Base-by-base conservation (phyloP, 1,140 invertebrate species). In the Solen grandis region DNA sequence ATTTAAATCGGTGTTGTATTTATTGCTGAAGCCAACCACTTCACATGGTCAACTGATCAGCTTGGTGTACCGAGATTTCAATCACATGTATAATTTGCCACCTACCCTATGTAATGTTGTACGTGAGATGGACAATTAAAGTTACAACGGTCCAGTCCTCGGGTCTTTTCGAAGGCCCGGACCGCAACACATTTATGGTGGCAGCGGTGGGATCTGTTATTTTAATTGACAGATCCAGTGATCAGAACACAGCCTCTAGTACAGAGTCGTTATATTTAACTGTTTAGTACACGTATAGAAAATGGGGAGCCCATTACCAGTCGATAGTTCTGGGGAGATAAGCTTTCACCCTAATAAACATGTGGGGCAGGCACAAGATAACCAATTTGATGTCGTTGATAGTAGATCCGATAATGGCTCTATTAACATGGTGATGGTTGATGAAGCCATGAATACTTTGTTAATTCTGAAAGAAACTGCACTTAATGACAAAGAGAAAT, bases 171-270 rank as follows among this genome's bases (percentile, higher is more conserved):
- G n/a, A n/a, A n/a, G n/a, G n/a, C n/a, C n/a, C n/a, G n/a, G n/a
- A 66, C 1, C 62, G 38, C 33, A 66, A 66, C 62, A 66, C 38
- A 66, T 41, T 66, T 38, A n/a, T 41, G 35, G 62, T 66, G 62
- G 62, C 62, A 66, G 62, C 38, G 62, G 62, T 66, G 62, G 62
- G 62, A 66, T 66, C 38, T 66, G 62, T 46, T 25, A 36, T 33
- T 62, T 46, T 41, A 41, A 4, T 41, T 25, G n/a, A n/a, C 62
- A 41, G 38, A 22, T 66, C 62, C 62, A 41, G 62, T 4, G 62
- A 66, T 66, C 14, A 35, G 38, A 66, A 46, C 62, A n/a, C n/a
- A n/a, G 10, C 35, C 27, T n/a, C 13, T 3, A 27, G 25, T n/a
- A 25, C 54, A 55, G 54, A 55, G 54, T 22, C 29, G 5, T n/a